Percentiles rank a stretch among this genome's conserved stretches.
These are phyloP conservation scores for Xestia xanthographa DNA, from an alignment of 2,888 invertebrate species.

Conservation along the genomic window DNA sequence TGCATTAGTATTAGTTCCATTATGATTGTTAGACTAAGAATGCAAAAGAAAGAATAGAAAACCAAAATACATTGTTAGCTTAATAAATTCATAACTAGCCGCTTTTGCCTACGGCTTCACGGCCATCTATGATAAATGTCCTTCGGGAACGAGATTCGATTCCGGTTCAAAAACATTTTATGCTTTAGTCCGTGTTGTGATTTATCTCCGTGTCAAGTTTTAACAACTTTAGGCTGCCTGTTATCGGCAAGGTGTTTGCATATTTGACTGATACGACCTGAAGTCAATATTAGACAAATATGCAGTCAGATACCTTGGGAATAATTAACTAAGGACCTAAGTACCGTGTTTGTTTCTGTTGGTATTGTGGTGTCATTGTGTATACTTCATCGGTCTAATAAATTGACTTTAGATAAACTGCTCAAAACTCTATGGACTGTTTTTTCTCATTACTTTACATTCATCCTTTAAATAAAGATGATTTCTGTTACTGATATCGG, in stretches of 20 bases:
- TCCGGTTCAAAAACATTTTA: conserved; percentile 60
- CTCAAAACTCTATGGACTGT: too few relatives aligned
- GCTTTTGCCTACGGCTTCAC: conserved; percentile 43
- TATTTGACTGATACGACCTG: conserved; percentile 53
- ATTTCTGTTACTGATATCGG: too few relatives aligned
- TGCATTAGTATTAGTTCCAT: neutral
- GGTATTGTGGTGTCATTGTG: neutral
- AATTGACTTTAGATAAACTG: neutral
- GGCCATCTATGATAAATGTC: conserved; percentile 60
- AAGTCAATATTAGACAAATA: conserved; percentile 49
- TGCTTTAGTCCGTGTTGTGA: conserved; percentile 44
- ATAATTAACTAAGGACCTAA: conserved; percentile 36
- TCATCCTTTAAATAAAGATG: neutral
- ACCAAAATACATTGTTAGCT: conserved; percentile 28
- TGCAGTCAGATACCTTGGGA: conserved; percentile 44
- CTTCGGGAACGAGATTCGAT: conserved; percentile 62
- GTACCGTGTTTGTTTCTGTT: conserved; percentile 16
- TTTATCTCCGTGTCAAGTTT: conserved; percentile 55
- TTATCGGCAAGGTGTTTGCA: conserved; percentile 61
- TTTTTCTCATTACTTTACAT: neutral
- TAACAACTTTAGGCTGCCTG: conserved; percentile 44
- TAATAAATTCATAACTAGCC: conserved; percentile 50
- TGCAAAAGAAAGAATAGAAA: conserved; percentile 3
- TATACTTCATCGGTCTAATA: neutral
- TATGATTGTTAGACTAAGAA: neutral